Evolutionary conservation across 2,797 vertebrate species (phyloP).

Genomic region (Brachyrhaphis roseni): DNA sequence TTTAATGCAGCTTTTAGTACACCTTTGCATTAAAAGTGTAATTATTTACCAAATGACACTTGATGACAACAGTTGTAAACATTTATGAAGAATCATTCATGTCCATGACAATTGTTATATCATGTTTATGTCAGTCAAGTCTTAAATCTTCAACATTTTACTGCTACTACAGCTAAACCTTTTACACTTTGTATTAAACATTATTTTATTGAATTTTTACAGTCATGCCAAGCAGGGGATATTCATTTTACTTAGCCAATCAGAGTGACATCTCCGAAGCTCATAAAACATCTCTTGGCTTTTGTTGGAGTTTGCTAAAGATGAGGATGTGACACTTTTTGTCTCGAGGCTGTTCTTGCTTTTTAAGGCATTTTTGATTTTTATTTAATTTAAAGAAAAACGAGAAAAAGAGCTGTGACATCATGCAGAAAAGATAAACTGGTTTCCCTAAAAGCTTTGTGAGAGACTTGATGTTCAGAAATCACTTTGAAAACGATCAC

Average conservation of each 20-base stretch:
- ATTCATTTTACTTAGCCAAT: slow-evolving; percentile 21
- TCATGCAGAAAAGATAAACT: not conserved
- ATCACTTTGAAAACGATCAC: not conserved
- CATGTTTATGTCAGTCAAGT: not conserved
- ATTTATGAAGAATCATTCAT: too few relatives aligned
- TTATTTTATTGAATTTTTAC: slow-evolving; percentile 21
- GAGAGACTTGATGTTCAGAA: not conserved
- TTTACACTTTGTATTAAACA: slow-evolving; percentile 23
- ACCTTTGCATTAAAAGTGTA: too few relatives aligned
- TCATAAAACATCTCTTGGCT: slow-evolving; percentile 31
- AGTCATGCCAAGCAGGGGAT: slow-evolving; percentile 19
- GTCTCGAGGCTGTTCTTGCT: not conserved
- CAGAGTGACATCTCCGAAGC: slow-evolving; percentile 22
- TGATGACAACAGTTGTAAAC: too few relatives aligned
- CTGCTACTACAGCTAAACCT: slow-evolving; percentile 18
- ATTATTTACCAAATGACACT: too few relatives aligned
- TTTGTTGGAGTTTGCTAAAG: slow-evolving; percentile 1
- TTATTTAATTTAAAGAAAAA: not conserved
- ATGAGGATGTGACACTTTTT: slow-evolving; percentile 12
- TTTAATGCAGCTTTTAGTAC: too few relatives aligned
- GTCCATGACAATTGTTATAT: too few relatives aligned
- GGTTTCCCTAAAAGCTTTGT: not conserved
- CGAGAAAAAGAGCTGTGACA: not conserved
- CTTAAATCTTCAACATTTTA: slow-evolving; percentile 38
- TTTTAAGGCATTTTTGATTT: not conserved